Evolutionary conservation across 2,888 invertebrate genomes (phyloP).

Genomic region (Copidosoma aretas): DNA sequence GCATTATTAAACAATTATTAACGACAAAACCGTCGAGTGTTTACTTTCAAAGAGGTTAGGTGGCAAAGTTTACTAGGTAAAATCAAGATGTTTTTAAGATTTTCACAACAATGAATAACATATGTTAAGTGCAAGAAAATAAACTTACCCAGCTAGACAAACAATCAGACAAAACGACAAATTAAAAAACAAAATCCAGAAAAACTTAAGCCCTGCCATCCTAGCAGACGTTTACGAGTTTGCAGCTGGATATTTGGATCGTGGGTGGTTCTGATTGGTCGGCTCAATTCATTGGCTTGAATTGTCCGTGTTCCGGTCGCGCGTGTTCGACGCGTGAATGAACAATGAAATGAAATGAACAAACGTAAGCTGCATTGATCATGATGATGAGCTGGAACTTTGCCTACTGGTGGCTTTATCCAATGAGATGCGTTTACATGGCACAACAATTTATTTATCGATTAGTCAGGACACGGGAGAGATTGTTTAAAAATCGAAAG

Average conservation of each 20-base stretch:
- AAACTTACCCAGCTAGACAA: constrained; percentile 55
- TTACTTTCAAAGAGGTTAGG: constrained; percentile 33
- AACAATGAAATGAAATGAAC: no score
- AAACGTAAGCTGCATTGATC: no score
- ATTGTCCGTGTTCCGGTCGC: no score
- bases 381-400: no score
- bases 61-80: constrained; percentile 22
- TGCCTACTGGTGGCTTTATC: no score
- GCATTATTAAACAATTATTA: not conserved
- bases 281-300: constrained; percentile 1
- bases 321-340: no score
- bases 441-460: no score
- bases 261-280: constrained; percentile 57
- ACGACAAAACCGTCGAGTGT: not conserved
- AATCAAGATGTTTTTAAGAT: not conserved
- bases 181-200: constrained; percentile 55
- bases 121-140: not conserved
- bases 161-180: constrained; percentile 53
- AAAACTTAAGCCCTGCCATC: constrained; percentile 56
- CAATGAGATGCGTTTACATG: no score
- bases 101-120: not conserved
- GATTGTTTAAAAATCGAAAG: no score
- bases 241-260: constrained; percentile 45
- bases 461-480: no score
- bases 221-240: constrained; percentile 53